Percentiles rank a stretch among this genome's conserved stretches.
Evolutionary conservation across 2,797 vertebrate species (phyloP).

Genomic region (Myotis vivesi): DNA sequence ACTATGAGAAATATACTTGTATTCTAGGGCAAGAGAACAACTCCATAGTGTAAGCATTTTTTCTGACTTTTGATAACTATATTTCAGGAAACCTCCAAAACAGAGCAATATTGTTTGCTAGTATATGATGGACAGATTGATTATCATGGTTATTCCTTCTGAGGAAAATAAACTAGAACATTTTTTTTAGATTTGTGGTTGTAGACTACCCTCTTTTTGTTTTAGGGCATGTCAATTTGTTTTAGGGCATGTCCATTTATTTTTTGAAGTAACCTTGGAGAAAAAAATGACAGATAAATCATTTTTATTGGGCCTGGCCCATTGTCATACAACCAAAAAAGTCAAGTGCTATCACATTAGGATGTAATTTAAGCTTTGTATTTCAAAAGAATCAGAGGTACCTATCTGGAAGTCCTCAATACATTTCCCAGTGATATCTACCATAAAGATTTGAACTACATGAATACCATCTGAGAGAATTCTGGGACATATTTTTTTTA

Average conservation of each 20-base stretch:
- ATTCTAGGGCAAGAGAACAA: background rate
- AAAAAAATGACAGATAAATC: constrained; percentile 41
- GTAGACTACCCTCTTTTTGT: background rate
- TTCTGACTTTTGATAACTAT: background rate
- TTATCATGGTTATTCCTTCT: constrained; percentile 19
- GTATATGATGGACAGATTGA: background rate
- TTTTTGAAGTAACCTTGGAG: constrained; percentile 17
- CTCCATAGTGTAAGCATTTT: background rate
- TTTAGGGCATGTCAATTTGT: background rate
- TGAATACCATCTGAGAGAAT: background rate
- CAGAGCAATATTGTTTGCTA: background rate
- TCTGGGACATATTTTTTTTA: background rate
- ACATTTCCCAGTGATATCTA: background rate
- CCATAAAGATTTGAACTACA: background rate
- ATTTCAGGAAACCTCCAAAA: background rate
- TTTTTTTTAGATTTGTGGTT: constrained; percentile 39
- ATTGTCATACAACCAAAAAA: constrained; percentile 2
- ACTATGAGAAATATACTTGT: constrained; percentile 8
- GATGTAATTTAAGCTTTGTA: background rate
- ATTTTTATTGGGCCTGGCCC: background rate
- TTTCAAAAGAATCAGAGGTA: background rate
- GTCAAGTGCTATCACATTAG: background rate
- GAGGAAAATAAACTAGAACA: constrained; percentile 51
- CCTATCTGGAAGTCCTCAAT: background rate
- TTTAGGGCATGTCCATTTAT: constrained; percentile 18